Percentiles rank a stretch among this genome's conserved stretches.
phyloP scores from a whole-genome alignment of 2,113 vertebrate genomes.

The Gobius niger region DNA sequence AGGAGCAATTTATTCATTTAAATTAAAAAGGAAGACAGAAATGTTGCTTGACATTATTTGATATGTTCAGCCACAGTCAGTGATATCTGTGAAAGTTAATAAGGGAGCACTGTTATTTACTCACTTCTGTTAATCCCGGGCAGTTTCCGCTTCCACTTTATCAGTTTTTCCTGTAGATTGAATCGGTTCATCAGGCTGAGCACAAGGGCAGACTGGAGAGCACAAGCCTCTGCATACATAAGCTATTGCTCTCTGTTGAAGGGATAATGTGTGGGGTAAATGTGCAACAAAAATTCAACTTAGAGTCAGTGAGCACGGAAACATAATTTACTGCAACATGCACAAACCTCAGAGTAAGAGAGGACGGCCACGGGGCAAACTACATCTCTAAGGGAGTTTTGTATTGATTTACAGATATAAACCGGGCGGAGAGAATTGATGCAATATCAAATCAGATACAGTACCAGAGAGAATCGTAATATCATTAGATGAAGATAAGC shows the following conservation, averaged over 20 bases:
- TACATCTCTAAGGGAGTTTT: not conserved
- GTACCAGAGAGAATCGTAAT: too few relatives aligned
- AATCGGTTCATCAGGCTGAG: conserved; percentile 61
- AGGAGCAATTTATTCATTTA: too few relatives aligned
- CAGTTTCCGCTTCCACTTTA: not conserved
- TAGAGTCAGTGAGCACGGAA: conserved; percentile 11
- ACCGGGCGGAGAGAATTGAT: not conserved
- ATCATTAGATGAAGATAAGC: too few relatives aligned
- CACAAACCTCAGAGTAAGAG: conserved; percentile 10
- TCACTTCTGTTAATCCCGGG: conserved; percentile 22
- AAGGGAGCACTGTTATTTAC: not conserved
- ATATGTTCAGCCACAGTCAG: not conserved
- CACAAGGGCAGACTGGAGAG: conserved; percentile 45
- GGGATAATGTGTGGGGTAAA: conserved; percentile 30
- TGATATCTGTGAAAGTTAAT: conserved; percentile 1
- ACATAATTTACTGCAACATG: conserved; percentile 14
- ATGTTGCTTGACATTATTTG: too few relatives aligned
- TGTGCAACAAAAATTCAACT: conserved; percentile 25
- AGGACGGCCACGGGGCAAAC: not conserved
- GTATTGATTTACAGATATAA: not conserved
- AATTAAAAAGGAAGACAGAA: not conserved
- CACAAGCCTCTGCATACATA: conserved; percentile 44
- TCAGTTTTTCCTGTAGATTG: conserved; percentile 37
- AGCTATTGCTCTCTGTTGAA: conserved; percentile 21
- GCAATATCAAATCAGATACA: too few relatives aligned